Evolutionary conservation across 2,888 invertebrate species (phyloP), one percentile per base, ranked within the genome.

Genomic region (Gymnosoma rotundatum): DNA sequence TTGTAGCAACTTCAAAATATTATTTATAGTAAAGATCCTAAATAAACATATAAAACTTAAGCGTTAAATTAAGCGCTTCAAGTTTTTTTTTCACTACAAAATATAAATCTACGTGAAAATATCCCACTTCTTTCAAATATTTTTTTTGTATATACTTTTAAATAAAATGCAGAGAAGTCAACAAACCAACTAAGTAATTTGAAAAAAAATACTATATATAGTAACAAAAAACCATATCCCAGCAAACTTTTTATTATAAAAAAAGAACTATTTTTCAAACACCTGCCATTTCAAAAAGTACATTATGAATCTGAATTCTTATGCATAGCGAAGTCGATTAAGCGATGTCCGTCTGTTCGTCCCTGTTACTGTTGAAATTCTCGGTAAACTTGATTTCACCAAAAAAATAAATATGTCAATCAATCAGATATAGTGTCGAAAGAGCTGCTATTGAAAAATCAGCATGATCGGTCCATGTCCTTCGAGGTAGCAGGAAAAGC

Each of bases 51-150:
- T 61, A 54, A 66, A 73, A 61, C 61, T 83, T 45, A 69, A 78
- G 83, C 66, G 83, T 63, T 78, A 83, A 78, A 74, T 78, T 73
- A 83, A 78, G 78, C 74, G 78, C 78, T 78, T 83, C 74, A 73
- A 38, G 14, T 10, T 32, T 38, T 36, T n/a, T 61, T 25, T 78
- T 8, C 48, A 16, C 10, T 12, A 8, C 5, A 50, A 73, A 69
- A 74, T 64, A 64, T 74, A 78, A 25, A 78, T 74, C 78, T 67
- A 66, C 38, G 18, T 52, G 20, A 61, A 82, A 52, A 45, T 45
- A 21, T 12, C 42, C 42, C 42, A 12, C 20, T 16, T 61, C 36
- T 18, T 42, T 76, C 14, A 18, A 21, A 12, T n/a, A 70, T 63
- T 72, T 32, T 70, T 72, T 67, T 25, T 25, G 25, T 10, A 20